Evolutionary conservation across 2,113 vertebrate species (phyloP).

Genomic region (Callopanchax toddi): DNA sequence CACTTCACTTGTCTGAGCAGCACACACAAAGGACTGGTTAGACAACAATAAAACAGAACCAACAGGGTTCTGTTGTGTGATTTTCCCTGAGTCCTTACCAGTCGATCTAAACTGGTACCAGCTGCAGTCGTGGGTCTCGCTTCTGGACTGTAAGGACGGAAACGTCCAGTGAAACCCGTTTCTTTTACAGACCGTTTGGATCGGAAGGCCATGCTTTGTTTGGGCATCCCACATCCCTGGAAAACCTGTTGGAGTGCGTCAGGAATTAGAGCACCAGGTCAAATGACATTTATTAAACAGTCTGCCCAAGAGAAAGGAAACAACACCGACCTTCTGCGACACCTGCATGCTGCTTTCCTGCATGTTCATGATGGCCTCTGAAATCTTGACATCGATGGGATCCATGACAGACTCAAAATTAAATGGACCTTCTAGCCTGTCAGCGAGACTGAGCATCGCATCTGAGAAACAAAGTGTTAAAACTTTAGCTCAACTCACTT

Average conservation of each 20-base stretch:
- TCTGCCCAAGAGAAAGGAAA: not conserved
- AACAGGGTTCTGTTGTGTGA: not conserved
- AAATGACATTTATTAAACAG: not conserved
- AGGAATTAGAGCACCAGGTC: not conserved
- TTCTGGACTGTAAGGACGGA: constrained; percentile 90
- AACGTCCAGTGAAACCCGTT: constrained; percentile 85
- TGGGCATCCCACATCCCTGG: constrained; percentile 96
- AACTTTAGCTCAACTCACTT: not conserved
- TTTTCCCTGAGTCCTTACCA: constrained; percentile 79
- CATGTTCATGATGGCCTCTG: constrained; percentile 99
- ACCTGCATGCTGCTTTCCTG: constrained; percentile 98
- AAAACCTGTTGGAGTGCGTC: constrained; percentile 84
- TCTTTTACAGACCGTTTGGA: constrained; percentile 86
- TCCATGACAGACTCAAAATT: constrained; percentile 98
- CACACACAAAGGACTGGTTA: not conserved
- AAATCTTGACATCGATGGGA: constrained; percentile 97
- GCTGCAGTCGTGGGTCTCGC: constrained; percentile 94
- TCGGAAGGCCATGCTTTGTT: constrained; percentile 75
- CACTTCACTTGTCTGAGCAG: constrained; percentile 88
- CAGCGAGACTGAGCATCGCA: constrained; percentile 90
- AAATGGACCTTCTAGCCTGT: constrained; percentile 94
- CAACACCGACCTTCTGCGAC: constrained; percentile 88
- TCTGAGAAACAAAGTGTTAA: constrained; percentile 73
- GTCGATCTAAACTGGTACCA: constrained; percentile 92
- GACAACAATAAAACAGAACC: not conserved